Percentiles rank a stretch among this genome's conserved stretches.
phyloP scores from a whole-genome alignment of 2,888 invertebrate genomes.

The Operophtera brumata region DNA sequence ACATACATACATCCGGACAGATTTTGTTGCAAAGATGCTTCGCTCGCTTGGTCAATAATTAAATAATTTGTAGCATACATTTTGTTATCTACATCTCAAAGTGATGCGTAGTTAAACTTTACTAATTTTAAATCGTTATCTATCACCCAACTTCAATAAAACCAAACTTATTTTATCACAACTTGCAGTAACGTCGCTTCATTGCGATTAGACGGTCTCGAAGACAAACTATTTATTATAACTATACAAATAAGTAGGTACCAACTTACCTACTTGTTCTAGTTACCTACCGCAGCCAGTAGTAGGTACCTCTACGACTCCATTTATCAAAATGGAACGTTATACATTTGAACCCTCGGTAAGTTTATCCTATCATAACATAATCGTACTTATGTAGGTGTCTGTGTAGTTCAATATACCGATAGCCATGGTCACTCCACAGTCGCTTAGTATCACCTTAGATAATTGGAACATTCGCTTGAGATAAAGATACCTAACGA shows the following conservation, averaged over 20 bases:
- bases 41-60: too few relatives aligned
- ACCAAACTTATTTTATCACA: not conserved
- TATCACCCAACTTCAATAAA: too few relatives aligned
- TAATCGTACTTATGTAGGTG: not conserved
- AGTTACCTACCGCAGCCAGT: not conserved
- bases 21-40: too few relatives aligned
- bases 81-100: not conserved
- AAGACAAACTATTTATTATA: not conserved
- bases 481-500: not conserved
- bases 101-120: not conserved
- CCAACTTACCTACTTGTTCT: too few relatives aligned
- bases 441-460: not conserved
- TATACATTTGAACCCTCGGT: slow-evolving; percentile 48
- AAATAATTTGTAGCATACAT: not conserved
- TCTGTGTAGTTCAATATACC: too few relatives aligned
- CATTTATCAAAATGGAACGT: slow-evolving; percentile 41
- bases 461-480: not conserved
- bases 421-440: too few relatives aligned
- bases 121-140: not conserved
- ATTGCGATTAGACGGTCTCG: not conserved
- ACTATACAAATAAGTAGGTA: not conserved
- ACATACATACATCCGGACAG: too few relatives aligned
- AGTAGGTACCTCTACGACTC: not conserved
- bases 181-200: not conserved
- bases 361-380: slow-evolving; percentile 26